Evolutionary conservation across 1,140 invertebrate species (phyloP), one percentile per base, ranked within the genome.

Genomic region (Artemia franciscana): DNA sequence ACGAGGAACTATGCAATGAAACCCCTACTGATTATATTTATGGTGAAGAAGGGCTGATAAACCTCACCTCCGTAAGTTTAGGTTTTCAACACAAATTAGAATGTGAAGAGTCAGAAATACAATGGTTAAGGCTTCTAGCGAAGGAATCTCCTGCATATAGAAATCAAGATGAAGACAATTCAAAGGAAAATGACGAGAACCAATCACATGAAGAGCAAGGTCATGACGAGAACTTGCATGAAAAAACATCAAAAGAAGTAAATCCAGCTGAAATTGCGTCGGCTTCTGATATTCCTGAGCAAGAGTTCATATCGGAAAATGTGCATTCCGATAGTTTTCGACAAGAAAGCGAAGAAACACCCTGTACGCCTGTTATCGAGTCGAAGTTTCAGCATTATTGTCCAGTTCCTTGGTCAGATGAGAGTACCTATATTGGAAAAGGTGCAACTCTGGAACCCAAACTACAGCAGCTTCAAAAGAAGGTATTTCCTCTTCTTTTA

Each of bases 381-480:
- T 87, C 58, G 84, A n/a, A n/a, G n/a, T n/a, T n/a, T n/a, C n/a
- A n/a, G n/a, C n/a, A 85, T 4, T 82, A 83, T 63, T 84, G 84
- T 59, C 79, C 86, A 65, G 82, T 83, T 73, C 84, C 83, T 68
- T 88, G 86, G 85, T 81, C 79, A 70, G 86, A 87, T 71, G 79
- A 85, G 70, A 88, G 84, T 72, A 88, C 85, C 59, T 87, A 87
- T 70, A 73, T 88, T 66, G n/a, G n/a, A n/a, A n/a, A n/a, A n/a
- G 78, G 78, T 67, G 60, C n/a, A n/a, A n/a, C 65, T 21, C 58
- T 25, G 26, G 57, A 26, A 26, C 26, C 57, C 5, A 24, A 9
- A 60, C 61, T 39, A 15, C 61, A 62, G 26, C 18, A 60, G n/a
- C 7, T 26, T 3, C 23, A 51, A 30, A 57, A 61, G 60, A 51